These are phyloP conservation scores for Galemys pyrenaicus DNA, from an alignment of 2,113 vertebrate genomes.

Conservation along the genomic window DNA sequence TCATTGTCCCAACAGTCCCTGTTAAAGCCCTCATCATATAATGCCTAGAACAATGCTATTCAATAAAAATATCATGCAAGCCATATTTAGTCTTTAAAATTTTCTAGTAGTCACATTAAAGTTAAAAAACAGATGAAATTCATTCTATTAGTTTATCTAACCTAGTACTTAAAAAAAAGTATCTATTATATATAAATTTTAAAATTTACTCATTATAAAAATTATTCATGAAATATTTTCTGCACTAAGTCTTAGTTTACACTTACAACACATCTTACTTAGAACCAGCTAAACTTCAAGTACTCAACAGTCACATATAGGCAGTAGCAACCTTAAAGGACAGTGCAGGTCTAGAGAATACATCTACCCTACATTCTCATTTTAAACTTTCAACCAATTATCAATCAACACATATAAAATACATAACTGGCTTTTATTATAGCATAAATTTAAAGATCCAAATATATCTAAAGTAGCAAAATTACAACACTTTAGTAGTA, in stretches of 20 bases:
- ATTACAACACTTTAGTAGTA: neutral
- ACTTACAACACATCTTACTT: neutral
- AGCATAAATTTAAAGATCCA: neutral
- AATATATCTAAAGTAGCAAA: neutral
- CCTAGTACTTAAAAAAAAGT: neutral
- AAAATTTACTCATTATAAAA: neutral
- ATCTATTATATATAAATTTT: neutral
- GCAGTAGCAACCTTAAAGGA: neutral
- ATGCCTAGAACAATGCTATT: neutral
- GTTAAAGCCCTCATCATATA: neutral
- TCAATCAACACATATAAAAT: constrained; percentile 2
- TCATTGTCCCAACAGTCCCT: neutral
- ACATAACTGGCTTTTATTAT: constrained; percentile 9
- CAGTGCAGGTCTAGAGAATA: neutral
- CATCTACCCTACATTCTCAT: neutral
- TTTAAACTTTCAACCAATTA: neutral
- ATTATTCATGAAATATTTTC: constrained; percentile 1
- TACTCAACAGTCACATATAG: neutral
- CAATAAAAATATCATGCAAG: neutral
- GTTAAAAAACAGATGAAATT: neutral
- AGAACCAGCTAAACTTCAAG: neutral
- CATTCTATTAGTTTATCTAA: neutral
- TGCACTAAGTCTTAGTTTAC: neutral
- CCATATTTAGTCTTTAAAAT: neutral
- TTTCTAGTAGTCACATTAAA: neutral